phyloP scores from a whole-genome alignment of 2,113 vertebrate genomes.

The Cebidichthys violaceus region DNA sequence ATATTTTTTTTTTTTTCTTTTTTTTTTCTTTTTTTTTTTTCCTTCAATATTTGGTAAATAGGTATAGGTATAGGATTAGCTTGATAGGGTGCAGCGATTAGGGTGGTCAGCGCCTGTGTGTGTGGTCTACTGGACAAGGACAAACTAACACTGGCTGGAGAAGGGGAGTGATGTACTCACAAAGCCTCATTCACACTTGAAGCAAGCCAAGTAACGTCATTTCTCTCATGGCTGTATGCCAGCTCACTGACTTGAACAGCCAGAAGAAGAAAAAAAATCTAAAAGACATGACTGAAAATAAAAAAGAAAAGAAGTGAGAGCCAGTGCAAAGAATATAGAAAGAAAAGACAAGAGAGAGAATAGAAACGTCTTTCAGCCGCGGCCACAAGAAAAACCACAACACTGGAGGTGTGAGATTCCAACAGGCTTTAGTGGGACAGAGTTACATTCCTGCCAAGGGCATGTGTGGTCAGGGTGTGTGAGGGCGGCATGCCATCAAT shows the following conservation, averaged over 20 bases:
- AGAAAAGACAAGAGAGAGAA: constrained; percentile 26
- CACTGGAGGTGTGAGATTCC: constrained; percentile 79
- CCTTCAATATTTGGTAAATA: too few relatives aligned
- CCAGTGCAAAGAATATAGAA: not conserved
- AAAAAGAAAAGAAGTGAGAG: not conserved
- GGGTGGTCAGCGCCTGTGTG: constrained; percentile 36
- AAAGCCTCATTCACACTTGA: constrained; percentile 65
- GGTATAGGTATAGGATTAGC: not conserved
- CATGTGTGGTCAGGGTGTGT: constrained; percentile 70
- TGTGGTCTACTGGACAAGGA: constrained; percentile 70
- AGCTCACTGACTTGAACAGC: constrained; percentile 37
- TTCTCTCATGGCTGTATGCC: constrained; percentile 48
- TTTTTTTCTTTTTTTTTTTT: too few relatives aligned
- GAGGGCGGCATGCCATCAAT: constrained; percentile 59
- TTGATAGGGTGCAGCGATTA: not conserved
- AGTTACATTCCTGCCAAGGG: constrained; percentile 74
- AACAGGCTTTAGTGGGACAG: constrained; percentile 64
- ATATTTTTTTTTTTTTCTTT: too few relatives aligned
- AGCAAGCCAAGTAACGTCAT: constrained; percentile 43
- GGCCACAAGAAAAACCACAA: constrained; percentile 47
- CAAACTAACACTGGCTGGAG: constrained; percentile 26
- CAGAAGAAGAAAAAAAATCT: not conserved
- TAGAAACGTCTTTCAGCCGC: constrained; percentile 51
- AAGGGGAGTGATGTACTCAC: constrained; percentile 47
- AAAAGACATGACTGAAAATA: not conserved